A percentile compares a stretch with the other conserved stretches of the same genome.
These are phyloP conservation scores for Pharmacophagus antenor DNA, from an alignment of 2,888 invertebrate genomes.

Conservation along the genomic window DNA sequence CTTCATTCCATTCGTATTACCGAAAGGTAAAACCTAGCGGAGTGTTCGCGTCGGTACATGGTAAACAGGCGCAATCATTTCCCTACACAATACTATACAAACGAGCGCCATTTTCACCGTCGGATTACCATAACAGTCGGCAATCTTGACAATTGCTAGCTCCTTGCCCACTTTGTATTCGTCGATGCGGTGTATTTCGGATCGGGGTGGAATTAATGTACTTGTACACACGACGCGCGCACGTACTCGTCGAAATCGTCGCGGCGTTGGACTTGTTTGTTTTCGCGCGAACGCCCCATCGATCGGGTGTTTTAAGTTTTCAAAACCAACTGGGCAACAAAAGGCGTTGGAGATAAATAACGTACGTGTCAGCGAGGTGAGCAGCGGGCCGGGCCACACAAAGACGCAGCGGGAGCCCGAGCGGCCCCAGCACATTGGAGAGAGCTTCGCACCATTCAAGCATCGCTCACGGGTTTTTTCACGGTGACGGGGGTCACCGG, in stretches of 20 bases:
- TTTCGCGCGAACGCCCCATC: constrained; percentile 34
- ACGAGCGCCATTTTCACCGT: constrained; percentile 44
- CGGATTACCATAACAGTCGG: constrained; percentile 56
- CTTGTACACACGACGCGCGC: neutral
- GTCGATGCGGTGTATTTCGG: constrained; percentile 51
- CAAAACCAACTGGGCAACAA: constrained; percentile 37
- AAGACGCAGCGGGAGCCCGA: constrained; percentile 62
- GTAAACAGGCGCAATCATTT: constrained; percentile 24
- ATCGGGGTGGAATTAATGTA: constrained; percentile 28
- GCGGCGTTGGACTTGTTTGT: constrained; percentile 34
- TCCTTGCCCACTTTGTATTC: constrained; percentile 53
- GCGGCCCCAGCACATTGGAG: constrained; percentile 51
- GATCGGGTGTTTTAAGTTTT: constrained; percentile 28
- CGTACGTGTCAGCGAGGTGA: constrained; percentile 40
- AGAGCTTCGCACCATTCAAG: constrained; percentile 68
- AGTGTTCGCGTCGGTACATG: constrained; percentile 1
- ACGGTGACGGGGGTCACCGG: constrained; percentile 55
- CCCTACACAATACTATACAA: constrained; percentile 44
- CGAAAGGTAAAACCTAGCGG: neutral
- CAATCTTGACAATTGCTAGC: constrained; percentile 43
- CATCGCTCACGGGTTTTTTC: constrained; percentile 55
- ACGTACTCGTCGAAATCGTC: constrained; percentile 30
- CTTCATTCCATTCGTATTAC: neutral
- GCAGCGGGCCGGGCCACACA: constrained; percentile 45
- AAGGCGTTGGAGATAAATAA: constrained; percentile 44